Evolutionary conservation across 2,113 vertebrate genomes (phyloP).

Genomic region (Seriola rivoliana): DNA sequence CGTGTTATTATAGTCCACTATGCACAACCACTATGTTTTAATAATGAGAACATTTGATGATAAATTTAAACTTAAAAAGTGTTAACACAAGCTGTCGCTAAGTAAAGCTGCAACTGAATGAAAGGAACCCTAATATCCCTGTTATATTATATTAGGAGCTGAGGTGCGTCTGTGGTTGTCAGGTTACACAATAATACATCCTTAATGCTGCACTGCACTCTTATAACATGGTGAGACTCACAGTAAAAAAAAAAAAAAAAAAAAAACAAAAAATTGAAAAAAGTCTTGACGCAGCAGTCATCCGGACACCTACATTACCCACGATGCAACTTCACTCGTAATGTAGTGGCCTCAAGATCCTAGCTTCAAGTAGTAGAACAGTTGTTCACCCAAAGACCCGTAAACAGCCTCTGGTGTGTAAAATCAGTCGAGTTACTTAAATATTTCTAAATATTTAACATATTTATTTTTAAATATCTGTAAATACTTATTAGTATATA

Average conservation of each 20-base stretch:
- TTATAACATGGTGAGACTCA: background rate
- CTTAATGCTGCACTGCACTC: background rate
- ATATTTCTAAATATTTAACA: too few relatives aligned
- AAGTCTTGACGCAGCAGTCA: too few relatives aligned
- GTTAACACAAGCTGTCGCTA: background rate
- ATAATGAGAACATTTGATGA: too few relatives aligned
- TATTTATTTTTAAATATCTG: too few relatives aligned
- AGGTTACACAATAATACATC: background rate
- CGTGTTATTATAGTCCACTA: too few relatives aligned
- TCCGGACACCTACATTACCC: background rate
- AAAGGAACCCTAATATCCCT: background rate
- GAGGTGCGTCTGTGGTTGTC: background rate
- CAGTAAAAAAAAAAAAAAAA: too few relatives aligned
- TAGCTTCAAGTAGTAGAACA: background rate
- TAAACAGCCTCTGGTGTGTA: background rate
- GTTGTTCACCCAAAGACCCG: background rate
- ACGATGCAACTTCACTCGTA: background rate
- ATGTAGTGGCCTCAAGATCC: too few relatives aligned
- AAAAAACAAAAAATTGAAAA: background rate
- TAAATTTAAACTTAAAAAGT: too few relatives aligned
- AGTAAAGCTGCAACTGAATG: background rate
- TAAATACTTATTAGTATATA: background rate
- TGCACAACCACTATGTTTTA: too few relatives aligned
- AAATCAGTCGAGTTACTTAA: too few relatives aligned
- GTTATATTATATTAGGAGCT: background rate